Evolutionary conservation across 2,888 invertebrate genomes (phyloP).

Genomic region (Cabera pusaria): DNA sequence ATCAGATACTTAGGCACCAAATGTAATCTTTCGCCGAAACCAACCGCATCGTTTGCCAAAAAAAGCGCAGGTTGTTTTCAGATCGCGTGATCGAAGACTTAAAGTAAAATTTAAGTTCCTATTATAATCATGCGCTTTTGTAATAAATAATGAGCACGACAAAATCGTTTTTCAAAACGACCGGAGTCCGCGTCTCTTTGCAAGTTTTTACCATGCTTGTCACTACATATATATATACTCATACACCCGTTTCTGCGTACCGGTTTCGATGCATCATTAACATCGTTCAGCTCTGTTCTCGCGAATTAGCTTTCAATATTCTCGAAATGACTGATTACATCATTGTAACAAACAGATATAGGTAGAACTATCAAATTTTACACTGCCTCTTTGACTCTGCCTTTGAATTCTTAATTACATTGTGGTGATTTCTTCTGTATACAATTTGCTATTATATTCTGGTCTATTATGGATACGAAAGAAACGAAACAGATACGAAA

Average conservation of each 20-base stretch:
- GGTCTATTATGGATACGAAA: slow-evolving; percentile 28
- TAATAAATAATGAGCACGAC: slow-evolving; percentile 64
- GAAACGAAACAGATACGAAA: slow-evolving; percentile 46
- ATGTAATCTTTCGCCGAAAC: slow-evolving; percentile 76
- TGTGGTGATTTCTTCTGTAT: too few species aligned
- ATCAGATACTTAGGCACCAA: slow-evolving; percentile 75
- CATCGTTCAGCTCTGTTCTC: slow-evolving; percentile 47
- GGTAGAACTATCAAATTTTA: too few species aligned
- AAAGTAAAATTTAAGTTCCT: slow-evolving; percentile 61
- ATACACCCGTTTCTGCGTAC: slow-evolving; percentile 45
- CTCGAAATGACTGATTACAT: slow-evolving; percentile 53
- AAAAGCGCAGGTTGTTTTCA: slow-evolving; percentile 50
- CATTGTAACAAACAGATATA: slow-evolving; percentile 32
- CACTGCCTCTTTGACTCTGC: too few species aligned
- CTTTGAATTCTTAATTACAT: too few species aligned
- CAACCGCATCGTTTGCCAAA: slow-evolving; percentile 71
- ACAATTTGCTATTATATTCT: slow-evolving; percentile 16
- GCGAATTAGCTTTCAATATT: slow-evolving; percentile 52
- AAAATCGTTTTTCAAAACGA: slow-evolving; percentile 61
- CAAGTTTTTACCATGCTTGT: slow-evolving; percentile 57
- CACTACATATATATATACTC: background rate
- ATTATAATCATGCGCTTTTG: slow-evolving; percentile 66
- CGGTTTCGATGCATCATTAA: slow-evolving; percentile 67
- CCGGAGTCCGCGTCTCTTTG: slow-evolving; percentile 42
- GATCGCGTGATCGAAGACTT: slow-evolving; percentile 48